Evolutionary conservation across 1,140 invertebrate genomes (phyloP).

Genomic region (Reticulitermes speratus): DNA sequence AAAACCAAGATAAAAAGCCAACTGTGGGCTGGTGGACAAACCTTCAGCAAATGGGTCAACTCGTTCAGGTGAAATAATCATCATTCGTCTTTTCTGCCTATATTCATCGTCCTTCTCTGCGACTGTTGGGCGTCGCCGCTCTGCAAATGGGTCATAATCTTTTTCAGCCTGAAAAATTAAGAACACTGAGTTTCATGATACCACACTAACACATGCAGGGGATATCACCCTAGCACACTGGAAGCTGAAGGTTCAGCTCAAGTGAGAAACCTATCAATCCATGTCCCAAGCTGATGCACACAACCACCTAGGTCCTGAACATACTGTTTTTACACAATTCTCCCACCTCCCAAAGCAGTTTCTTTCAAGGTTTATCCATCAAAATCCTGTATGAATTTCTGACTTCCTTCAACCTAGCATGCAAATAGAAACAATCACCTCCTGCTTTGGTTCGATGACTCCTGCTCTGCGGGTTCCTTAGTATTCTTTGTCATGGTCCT

Average conservation of each 20-base stretch:
- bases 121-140: conserved; percentile 85
- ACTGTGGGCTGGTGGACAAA: conserved; percentile 54
- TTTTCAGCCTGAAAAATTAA: conserved; percentile 71
- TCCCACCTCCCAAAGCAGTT: too few species aligned
- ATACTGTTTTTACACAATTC: too few species aligned
- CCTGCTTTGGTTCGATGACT: too few species aligned
- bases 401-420: too few species aligned
- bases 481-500: too few species aligned
- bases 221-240: not conserved
- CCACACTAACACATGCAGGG: not conserved
- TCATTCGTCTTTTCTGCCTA: conserved; percentile 77
- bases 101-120: conserved; percentile 97
- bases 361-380: too few species aligned
- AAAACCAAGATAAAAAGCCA: not conserved
- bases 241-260: not conserved
- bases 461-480: too few species aligned
- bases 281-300: not conserved
- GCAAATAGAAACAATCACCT: too few species aligned
- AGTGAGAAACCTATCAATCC: not conserved
- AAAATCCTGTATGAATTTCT: too few species aligned
- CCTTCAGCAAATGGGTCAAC: conserved; percentile 97
- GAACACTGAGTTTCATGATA: not conserved
- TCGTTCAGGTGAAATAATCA: conserved; percentile 94
- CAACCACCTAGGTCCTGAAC: too few species aligned
- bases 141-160: conserved; percentile 96